Evolutionary conservation across 2,888 invertebrate species (phyloP), one percentile per base, ranked within the genome.

Genomic region (Cataglyphis albicans): DNA sequence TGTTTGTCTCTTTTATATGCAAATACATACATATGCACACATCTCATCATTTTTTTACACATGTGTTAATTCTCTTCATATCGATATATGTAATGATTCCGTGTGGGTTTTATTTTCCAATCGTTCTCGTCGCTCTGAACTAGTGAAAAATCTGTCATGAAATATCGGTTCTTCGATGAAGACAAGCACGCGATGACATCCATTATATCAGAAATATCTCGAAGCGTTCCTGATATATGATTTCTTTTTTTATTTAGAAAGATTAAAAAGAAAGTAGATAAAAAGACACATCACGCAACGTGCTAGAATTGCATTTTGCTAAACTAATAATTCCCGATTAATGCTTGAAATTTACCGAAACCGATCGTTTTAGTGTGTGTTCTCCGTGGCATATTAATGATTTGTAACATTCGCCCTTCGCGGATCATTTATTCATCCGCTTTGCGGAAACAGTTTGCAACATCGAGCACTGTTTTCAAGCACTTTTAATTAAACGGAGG

Each of bases 181-280:
- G 48, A 55, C 68, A 9, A 55, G 73, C 44, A 44, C 44, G 59
- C 59, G 44, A 52, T 78, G 78, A 59, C 72, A 73, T 59, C 57
- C 59, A 80, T 80, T 80, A 78, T 44, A 44, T 57, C 21, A 57
- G 78, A 55, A 72, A 72, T 78, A 61, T 80, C 73, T 44, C 59
- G 73, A 21, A 15, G 1, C 41, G 55, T 25, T n/a, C 55, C 68
- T 55, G 67, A 21, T 12, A n/a, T n/a, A 44, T 35, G 32, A 35
- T 35, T 32, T 73, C 55, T 41, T 44, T 35, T 73, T 80, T 80
- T 44, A 80, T 59, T 80, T 59, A 12, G 21, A 80, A 59, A 72
- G 73, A 72, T 72, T 59, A 72, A 78, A 70, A 59, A 35, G 78
- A 44, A 80, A 80, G 73, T 35, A 59, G 32, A 72, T 73, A 73